Percentiles rank a stretch among this genome's conserved stretches.
Evolutionary conservation across 2,113 vertebrate species (phyloP).

Genomic region (Anarhynchus alexandrinus): DNA sequence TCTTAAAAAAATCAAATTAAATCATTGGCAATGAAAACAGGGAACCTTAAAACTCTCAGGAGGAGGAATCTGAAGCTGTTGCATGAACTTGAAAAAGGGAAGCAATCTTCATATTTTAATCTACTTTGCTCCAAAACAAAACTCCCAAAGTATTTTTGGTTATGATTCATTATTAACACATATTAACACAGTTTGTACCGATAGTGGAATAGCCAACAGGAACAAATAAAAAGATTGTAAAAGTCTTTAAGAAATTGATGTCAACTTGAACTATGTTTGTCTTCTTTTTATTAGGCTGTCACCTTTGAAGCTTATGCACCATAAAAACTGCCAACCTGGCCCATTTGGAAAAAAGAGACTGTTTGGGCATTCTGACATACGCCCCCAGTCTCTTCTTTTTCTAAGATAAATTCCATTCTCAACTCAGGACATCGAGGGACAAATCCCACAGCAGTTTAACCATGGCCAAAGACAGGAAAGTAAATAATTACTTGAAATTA

Average conservation of each 20-base stretch:
- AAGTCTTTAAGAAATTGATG: neutral
- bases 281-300: neutral
- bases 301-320: neutral
- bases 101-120: neutral
- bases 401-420: neutral
- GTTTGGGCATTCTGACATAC: neutral
- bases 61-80: neutral
- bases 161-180: neutral
- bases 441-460: neutral
- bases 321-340: neutral
- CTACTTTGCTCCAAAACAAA: neutral
- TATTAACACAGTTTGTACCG: neutral
- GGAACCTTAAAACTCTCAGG: neutral
- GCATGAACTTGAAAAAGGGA: neutral
- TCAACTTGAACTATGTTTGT: neutral
- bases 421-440: neutral
- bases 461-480: neutral
- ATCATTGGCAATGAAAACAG: neutral
- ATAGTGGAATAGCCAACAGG: neutral
- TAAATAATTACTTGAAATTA: conserved; percentile 1
- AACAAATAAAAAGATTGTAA: neutral
- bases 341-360: neutral
- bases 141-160: neutral
- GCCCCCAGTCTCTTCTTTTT: neutral
- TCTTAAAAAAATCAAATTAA: neutral